phyloP scores from a whole-genome alignment of 1,140 invertebrate genomes.

The Asbolus verrucosus region DNA sequence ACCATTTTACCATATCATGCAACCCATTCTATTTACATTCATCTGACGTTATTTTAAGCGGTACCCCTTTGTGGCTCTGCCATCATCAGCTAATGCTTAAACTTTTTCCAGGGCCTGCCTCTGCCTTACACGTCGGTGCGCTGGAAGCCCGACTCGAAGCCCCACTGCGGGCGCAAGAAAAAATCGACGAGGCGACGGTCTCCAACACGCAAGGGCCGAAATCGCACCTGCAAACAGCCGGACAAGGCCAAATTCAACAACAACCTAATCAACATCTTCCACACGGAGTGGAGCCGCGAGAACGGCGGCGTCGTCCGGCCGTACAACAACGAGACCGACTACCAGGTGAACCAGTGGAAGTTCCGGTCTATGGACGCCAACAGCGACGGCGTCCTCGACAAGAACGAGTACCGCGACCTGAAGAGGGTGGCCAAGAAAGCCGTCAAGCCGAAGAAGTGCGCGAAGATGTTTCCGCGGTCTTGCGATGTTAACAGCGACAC shows the following conservation, averaged over 20 bases:
- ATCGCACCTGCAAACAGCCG: slow-evolving; percentile 72
- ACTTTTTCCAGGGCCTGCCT: slow-evolving; percentile 73
- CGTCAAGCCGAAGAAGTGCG: slow-evolving; percentile 88
- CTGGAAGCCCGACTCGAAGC: slow-evolving; percentile 68
- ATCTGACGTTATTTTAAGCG: too few species aligned
- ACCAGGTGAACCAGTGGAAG: slow-evolving; percentile 85
- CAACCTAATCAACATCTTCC: slow-evolving; percentile 85
- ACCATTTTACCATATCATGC: too few species aligned
- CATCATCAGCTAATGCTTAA: too few species aligned
- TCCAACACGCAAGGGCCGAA: slow-evolving; percentile 50
- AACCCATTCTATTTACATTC: too few species aligned
- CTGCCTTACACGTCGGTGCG: slow-evolving; percentile 80
- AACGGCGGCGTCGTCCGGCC: slow-evolving; percentile 59
- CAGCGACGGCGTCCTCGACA: slow-evolving; percentile 77
- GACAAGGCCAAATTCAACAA: slow-evolving; percentile 84
- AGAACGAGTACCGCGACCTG: slow-evolving; percentile 83
- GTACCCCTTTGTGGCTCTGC: too few species aligned
- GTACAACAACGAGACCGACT: slow-evolving; percentile 51
- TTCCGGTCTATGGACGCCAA: slow-evolving; percentile 85
- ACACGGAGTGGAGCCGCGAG: slow-evolving; percentile 78
- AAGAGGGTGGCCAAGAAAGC: slow-evolving; percentile 85
- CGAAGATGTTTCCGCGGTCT: slow-evolving; percentile 85
- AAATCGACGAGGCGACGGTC: slow-evolving; percentile 54
- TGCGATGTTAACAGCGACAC: slow-evolving; percentile 87
- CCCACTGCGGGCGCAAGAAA: slow-evolving; percentile 76